A percentile compares a stretch with the other conserved stretches of the same genome.
Conservation (phyloP, 2,888 invertebrate genomes). For the Cheilosia pagana region DNA sequence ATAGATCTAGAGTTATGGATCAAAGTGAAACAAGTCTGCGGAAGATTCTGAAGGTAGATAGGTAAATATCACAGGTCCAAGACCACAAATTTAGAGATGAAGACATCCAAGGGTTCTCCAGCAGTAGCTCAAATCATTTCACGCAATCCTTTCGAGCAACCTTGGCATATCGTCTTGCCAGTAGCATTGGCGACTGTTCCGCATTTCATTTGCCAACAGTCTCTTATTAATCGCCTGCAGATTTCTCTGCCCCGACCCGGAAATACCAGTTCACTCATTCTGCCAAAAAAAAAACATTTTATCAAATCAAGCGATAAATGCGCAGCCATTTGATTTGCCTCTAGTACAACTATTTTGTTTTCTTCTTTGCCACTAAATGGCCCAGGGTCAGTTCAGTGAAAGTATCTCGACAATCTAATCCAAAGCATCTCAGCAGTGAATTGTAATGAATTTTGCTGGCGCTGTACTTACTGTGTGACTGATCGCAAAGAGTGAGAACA, state of each 20-base stretch:
- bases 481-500: slow-evolving; percentile 61
- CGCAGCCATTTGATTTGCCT: slow-evolving; percentile 9
- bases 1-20: too few species aligned
- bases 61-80: too few species aligned
- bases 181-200: too few species aligned
- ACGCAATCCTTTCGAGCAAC: too few species aligned
- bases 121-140: too few species aligned
- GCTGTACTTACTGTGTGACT: slow-evolving; percentile 28
- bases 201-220: too few species aligned
- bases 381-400: slow-evolving; percentile 61
- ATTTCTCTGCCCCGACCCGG: slow-evolving; percentile 18
- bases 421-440: slow-evolving; percentile 9
- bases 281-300: slow-evolving; percentile 17
- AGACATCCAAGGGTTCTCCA: too few species aligned
- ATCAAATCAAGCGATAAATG: not conserved
- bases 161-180: too few species aligned
- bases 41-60: too few species aligned
- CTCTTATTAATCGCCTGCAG: not conserved
- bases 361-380: slow-evolving; percentile 10
- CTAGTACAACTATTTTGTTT: slow-evolving; percentile 4
- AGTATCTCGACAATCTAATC: slow-evolving; percentile 42
- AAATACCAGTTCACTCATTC: slow-evolving; percentile 7
- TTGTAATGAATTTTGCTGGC: slow-evolving; percentile 1
- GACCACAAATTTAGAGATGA: too few species aligned
- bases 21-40: too few species aligned